Base-by-base conservation (phyloP, 2,888 invertebrate species). In the Linyphia triangularis region DNA sequence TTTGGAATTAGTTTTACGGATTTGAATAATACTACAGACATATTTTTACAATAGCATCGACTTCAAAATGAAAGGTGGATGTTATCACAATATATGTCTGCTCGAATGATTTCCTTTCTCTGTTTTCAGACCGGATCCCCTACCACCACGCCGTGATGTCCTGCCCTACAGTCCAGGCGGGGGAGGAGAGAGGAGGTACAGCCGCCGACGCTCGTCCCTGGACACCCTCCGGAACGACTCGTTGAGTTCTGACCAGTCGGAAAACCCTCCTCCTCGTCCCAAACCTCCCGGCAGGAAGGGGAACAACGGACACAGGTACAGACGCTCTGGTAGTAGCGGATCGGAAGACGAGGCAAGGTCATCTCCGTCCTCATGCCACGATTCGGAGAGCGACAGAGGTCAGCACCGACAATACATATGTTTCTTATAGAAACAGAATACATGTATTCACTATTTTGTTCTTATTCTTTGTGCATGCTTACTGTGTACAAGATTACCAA, bases 281-380 rank as follows among this genome's bases (percentile, higher is more conserved):
- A 51, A 51, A 16, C 51, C 51, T n/a, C 88, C 82, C 40, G 43
- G 33, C 6, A 70, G 70, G 4, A 78, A 70, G 33, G 28, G 19
- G 33, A 67, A 61, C 22, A 81, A 73, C 61, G 73, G 69, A 7
- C 70, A 59, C 16, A 61, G 86, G 19, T 51, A 79, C 28, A 79
- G 73, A 10, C 40, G 81, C 5, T 65, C 72, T 13, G 70, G 70
- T 19, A 79, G 86, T 67, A 90, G 91, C 85, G 97, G 97, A 82
- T 97, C 97, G 92, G 99, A 99, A 63, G 90, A 90, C 77, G 90
- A 90, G 37, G 81, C 83, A n/a, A 94, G 96, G 91, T 96, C 96
- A 82, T 98, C 96, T 51, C 96, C 97, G 93, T 96, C 96, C 89
- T 97, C 97, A 92, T 94, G 94, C 92, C 96, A 96, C 92, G 94